Evolutionary conservation across 2,113 vertebrate species (phyloP).

Genomic region (Tyrannus savana): DNA sequence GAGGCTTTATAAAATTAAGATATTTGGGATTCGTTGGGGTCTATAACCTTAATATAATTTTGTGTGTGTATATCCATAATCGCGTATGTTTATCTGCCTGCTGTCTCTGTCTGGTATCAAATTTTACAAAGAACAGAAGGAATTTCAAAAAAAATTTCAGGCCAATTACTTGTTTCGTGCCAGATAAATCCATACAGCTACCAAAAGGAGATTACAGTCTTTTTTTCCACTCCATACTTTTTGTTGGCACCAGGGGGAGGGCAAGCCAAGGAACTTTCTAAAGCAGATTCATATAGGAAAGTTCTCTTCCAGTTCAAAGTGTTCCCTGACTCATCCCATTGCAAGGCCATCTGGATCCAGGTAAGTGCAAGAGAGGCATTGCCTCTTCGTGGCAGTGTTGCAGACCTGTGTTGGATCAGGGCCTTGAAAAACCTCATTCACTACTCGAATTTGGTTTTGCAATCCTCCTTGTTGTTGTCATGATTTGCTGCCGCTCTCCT

Average conservation of each 20-base stretch:
- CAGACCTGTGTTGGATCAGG: background rate
- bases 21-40: background rate
- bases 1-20: background rate
- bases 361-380: background rate
- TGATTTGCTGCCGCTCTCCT: background rate
- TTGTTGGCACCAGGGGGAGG: background rate
- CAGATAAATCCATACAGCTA: background rate
- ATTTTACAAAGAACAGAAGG: background rate
- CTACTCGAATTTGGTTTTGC: background rate
- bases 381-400: background rate
- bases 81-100: background rate
- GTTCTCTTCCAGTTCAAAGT: fast-evolving
- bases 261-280: background rate
- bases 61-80: background rate
- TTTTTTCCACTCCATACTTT: background rate
- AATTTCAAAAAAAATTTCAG: background rate
- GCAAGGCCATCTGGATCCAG: background rate
- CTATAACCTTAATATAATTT: background rate
- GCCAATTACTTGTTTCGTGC: background rate
- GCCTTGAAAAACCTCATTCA: background rate
- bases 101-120: background rate
- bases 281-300: background rate
- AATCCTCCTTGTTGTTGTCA: background rate
- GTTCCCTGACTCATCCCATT: fast-evolving
- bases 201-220: background rate